Base-by-base conservation (phyloP, 2,888 invertebrate genomes). In the Ceramica pisi region DNA sequence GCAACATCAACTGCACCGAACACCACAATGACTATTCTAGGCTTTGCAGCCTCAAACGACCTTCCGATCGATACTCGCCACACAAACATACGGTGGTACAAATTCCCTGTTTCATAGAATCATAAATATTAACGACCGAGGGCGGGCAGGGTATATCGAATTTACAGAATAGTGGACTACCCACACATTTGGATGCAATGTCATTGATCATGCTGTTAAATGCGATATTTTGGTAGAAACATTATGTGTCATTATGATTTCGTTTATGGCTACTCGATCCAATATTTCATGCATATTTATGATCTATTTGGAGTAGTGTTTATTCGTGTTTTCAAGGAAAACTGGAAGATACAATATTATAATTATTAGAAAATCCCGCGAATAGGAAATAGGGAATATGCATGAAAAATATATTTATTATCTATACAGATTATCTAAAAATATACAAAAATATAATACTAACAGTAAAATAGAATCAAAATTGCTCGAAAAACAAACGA, bases 121-220 rank as follows among this genome's bases (percentile, higher is more conserved):
- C 85, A 85, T 82, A 85, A 82, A 85, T 82, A 82, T 82, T 85
- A 72, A 82, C 82, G 71, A 72, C n/a, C 16, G 56, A 48, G 62
- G 69, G 71, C 51, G 50, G 60, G 62, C 61, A 72, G 64, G 41
- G 38, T 51, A 77, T 31, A 77, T 63, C 59, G 50, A 61, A 57
- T 38, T 38, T 38, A 38, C 38, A 57, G 38, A 57, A 38, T 35
- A 67, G 51, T 80, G 51, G 41, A 69, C 70, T 53, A 62, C 48
- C 81, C 68, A 65, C 68, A 53, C 63, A 51, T 63, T 46, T 77
- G 38, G 48, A 57, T 81, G 78, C 78, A 78, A 78, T 78, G 64
- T 53, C 78, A 78, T 77, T 57, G 78, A 70, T 81, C 63, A 80
- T 60, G 61, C 41, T 46, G 61, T 50, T 26, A 35, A 41, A n/a